Evolutionary conservation across 1,140 invertebrate species (phyloP).

Genomic region (Drosophila oshimai): DNA sequence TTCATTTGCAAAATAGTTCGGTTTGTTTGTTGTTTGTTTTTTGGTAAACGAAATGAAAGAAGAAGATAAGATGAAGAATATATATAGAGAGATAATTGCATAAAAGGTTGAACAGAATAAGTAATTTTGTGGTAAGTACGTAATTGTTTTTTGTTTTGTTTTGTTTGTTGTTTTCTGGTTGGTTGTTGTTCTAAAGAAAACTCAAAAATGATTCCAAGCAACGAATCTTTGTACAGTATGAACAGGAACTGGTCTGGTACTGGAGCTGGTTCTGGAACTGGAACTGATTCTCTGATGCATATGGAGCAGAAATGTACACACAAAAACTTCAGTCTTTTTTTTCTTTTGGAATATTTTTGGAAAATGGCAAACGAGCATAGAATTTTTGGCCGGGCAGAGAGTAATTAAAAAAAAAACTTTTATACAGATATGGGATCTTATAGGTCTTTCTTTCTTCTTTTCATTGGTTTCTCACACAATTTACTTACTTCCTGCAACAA

Average conservation of each 20-base stretch:
- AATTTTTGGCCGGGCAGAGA: conserved; percentile 22
- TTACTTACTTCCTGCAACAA: conserved; percentile 80
- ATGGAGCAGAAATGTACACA: conserved; percentile 34
- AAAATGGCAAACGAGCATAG: conserved; percentile 42
- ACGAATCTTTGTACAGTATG: conserved; percentile 68
- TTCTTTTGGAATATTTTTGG: conserved; percentile 18
- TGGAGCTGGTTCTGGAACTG: conserved; percentile 39
- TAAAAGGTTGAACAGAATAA: conserved; percentile 52
- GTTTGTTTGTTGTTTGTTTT: conserved; percentile 51
- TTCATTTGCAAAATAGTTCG: conserved; percentile 58
- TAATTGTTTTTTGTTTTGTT: conserved; percentile 66
- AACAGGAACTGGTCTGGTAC: conserved; percentile 33
- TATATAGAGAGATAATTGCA: conserved; percentile 49
- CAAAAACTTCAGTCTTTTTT: conserved; percentile 8
- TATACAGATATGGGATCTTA: conserved; percentile 9
- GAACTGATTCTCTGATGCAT: conserved; percentile 51
- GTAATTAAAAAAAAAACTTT: conserved; percentile 23
- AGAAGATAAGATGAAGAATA: conserved; percentile 47
- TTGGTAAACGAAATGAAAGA: conserved; percentile 60
- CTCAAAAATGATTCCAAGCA: conserved; percentile 60
- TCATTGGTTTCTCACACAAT: conserved; percentile 61
- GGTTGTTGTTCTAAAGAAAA: conserved; percentile 65
- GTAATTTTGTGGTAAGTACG: conserved; percentile 69
- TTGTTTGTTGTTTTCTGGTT: conserved; percentile 64
- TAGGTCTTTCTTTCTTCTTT: conserved; percentile 39